Conservation (phyloP, 2,113 vertebrate genomes). For the Taxidea taxus region DNA sequence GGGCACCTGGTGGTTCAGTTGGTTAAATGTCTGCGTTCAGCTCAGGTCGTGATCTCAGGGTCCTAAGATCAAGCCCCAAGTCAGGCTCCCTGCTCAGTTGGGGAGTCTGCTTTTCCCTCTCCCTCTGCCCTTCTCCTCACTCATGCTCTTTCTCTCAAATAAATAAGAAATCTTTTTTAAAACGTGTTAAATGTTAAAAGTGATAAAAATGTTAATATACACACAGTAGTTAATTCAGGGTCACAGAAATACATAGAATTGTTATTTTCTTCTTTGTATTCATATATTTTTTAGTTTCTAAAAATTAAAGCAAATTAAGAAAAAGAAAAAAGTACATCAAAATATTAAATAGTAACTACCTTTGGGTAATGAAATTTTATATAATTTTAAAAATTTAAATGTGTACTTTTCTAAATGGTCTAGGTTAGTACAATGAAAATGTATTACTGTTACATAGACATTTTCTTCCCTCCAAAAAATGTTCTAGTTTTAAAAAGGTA, state of each 20-base stretch:
- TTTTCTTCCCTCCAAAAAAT: neutral
- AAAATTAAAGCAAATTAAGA: neutral
- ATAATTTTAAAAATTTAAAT: neutral
- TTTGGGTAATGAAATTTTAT: neutral
- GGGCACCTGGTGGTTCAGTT: neutral
- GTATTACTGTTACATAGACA: neutral
- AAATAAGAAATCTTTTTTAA: neutral
- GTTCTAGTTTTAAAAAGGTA: neutral
- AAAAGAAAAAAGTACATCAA: conserved; percentile 8
- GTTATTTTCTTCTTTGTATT: neutral
- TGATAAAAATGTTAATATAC: neutral
- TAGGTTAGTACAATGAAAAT: conserved; percentile 35
- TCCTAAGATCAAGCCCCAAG: neutral
- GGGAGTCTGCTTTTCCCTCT: neutral
- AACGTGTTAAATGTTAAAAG: no score
- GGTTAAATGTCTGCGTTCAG: neutral
- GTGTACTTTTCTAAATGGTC: neutral
- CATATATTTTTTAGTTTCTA: neutral
- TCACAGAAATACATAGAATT: neutral
- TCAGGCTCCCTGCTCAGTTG: neutral
- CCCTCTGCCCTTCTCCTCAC: neutral
- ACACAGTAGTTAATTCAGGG: neutral
- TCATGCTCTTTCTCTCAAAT: neutral
- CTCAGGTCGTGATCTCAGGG: neutral
- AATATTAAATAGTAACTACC: neutral